A percentile compares a stretch with the other conserved stretches of the same genome.
These are phyloP conservation scores for Peromyscus californicus DNA, from an alignment of 2,113 vertebrate genomes.

Conservation along the genomic window DNA sequence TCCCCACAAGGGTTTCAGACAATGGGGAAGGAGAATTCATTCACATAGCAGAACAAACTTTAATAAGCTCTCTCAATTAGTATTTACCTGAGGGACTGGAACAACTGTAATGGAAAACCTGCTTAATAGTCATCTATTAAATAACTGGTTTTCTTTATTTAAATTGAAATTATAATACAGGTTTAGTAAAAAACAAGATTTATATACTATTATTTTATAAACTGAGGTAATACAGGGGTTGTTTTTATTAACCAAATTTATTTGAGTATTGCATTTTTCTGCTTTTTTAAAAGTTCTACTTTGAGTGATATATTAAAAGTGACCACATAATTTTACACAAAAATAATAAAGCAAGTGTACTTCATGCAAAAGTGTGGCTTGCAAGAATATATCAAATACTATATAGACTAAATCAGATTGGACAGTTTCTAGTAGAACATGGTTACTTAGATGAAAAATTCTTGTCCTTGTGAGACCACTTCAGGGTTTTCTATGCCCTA, in stretches of 20 bases:
- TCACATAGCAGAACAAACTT: constrained; percentile 61
- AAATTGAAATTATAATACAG: constrained; percentile 75
- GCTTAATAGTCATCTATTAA: constrained; percentile 79
- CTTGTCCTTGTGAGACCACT: not conserved
- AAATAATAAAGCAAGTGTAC: constrained; percentile 40
- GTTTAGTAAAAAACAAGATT: constrained; percentile 67
- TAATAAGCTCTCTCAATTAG: constrained; percentile 69
- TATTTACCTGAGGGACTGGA: constrained; percentile 76
- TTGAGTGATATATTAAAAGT: constrained; percentile 32
- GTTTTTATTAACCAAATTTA: constrained; percentile 12
- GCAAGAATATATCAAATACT: constrained; percentile 43
- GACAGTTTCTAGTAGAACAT: not conserved
- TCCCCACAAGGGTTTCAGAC: constrained; percentile 15
- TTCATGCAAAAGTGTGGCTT: not conserved
- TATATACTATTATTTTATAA: constrained; percentile 60
- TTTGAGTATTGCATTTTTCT: constrained; percentile 14
- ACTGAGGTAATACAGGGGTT: not conserved
- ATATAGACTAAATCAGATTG: constrained; percentile 52
- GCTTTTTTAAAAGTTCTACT: constrained; percentile 28
- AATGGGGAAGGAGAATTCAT: constrained; percentile 47
- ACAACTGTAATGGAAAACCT: constrained; percentile 67
- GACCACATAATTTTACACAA: not conserved
- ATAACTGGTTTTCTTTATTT: constrained; percentile 74
- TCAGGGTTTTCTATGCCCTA: not conserved
- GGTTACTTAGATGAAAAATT: constrained; percentile 46